Evolutionary conservation across 2,888 invertebrate genomes (phyloP), one percentile per base, ranked within the genome.

Genomic region (Pterobdella sp.): DNA sequence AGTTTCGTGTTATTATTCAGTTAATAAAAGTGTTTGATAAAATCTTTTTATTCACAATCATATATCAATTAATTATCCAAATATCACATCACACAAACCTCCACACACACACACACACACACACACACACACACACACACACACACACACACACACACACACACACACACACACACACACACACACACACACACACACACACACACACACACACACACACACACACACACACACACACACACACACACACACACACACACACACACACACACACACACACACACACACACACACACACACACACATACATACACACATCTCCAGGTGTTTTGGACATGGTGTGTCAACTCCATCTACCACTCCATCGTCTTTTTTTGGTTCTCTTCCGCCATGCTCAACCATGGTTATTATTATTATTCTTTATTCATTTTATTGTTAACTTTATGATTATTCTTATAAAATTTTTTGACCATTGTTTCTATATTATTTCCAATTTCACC

Each of bases 261-360:
- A 65, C 65, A 65, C 32, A 65, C 65, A 34, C 32, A 34, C 65
- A 34, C 65, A 34, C 65, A 65, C 65, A 65, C 65, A 65, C 65
- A 65, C 65, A 65, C 65, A 65, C 65, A 65, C 65, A 65, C 65
- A 65, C 65, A 65, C 65, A 65, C 10, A 65, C 29, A 37, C 68
- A 68, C 68, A 42, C 49, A 29, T 42, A 68, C 7, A 67, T 67
- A 42, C 35, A 42, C 26, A 68, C 10, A 49, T 26, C n/a, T 68
- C 2, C 56, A 86, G 85, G 92, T 95, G 76, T 98, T 98, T 87
- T 94, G 95, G 92, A 87, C 94, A 81, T 98, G 98, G 97, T 93
- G 95, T 76, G 85, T 90, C 22, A 93, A 96, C 85, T 91, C 96
- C 36, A 86, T 98, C 81, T 86, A 92, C 80, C 98, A 99, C 87